These are phyloP conservation scores for Theristus sp. DNA, from an alignment of 2,888 invertebrate genomes.

Conservation along the genomic window DNA sequence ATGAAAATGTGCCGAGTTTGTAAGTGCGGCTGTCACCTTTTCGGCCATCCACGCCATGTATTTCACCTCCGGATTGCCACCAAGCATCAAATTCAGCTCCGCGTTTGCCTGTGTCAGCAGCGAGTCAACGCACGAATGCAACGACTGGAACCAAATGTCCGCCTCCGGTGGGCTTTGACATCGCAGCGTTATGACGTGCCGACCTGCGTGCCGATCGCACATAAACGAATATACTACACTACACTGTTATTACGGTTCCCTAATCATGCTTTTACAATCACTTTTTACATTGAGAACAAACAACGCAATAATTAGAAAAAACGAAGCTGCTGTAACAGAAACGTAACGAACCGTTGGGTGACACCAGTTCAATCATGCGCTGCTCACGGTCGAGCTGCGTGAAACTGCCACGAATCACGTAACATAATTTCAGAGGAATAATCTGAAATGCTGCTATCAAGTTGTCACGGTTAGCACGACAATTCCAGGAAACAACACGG, in stretches of 20 bases:
- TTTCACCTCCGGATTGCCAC: conserved; percentile 44
- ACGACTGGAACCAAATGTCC: conserved; percentile 56
- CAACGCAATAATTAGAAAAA: too few relatives aligned
- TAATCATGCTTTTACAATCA: too few relatives aligned
- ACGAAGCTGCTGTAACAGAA: too few relatives aligned
- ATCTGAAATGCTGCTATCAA: conserved; percentile 10
- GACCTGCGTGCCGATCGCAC: too few relatives aligned
- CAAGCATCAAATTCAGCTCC: conserved; percentile 50
- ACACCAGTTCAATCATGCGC: conserved; percentile 14
- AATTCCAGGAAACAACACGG: too few relatives aligned
- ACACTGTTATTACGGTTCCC: too few relatives aligned
- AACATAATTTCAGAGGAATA: conserved; percentile 19
- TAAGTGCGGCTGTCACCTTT: conserved; percentile 24
- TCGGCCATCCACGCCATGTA: conserved; percentile 75
- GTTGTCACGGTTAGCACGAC: too few relatives aligned
- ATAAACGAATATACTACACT: too few relatives aligned
- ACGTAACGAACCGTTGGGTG: conserved; percentile 8
- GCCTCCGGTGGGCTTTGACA: conserved; percentile 28
- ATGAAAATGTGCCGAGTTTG: too few relatives aligned
- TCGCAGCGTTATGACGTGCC: conserved; percentile 13
- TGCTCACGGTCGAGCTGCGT: conserved; percentile 17
- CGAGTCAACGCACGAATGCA: conserved; percentile 65
- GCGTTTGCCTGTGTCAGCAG: conserved; percentile 52
- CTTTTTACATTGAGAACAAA: too few relatives aligned
- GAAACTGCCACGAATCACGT: conserved; percentile 18